Conservation (phyloP, 2,888 invertebrate species). For the Corbicula japonica region DNA sequence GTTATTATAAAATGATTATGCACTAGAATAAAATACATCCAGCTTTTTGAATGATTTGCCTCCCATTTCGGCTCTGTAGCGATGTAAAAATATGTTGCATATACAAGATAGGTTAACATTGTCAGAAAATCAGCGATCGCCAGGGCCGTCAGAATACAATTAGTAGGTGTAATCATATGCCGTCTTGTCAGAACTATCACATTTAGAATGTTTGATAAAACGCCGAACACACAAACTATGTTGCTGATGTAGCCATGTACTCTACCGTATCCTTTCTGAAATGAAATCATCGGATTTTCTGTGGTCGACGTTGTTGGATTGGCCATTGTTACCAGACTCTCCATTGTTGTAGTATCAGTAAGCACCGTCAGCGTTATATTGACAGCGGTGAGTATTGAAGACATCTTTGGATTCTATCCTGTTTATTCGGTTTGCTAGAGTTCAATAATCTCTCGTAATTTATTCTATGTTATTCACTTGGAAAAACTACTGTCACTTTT, state of each 20-base stretch:
- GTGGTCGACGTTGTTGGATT: neutral
- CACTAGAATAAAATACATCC: conserved; percentile 84
- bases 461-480: no score
- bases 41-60: conserved; percentile 78
- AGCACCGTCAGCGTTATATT: conserved; percentile 3
- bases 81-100: conserved; percentile 83
- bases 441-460: no score
- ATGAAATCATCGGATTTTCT: conserved; percentile 64
- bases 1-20: conserved; percentile 85
- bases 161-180: conserved; percentile 96
- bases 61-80: conserved; percentile 68
- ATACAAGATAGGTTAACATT: conserved; percentile 94
- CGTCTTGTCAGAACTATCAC: conserved; percentile 94
- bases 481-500: no score
- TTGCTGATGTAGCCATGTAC: conserved; percentile 95
- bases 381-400: no score
- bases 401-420: no score
- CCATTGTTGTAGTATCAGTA: neutral
- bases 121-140: conserved; percentile 97
- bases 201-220: conserved; percentile 95
- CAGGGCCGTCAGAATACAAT: conserved; percentile 93
- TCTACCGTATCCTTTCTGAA: conserved; percentile 77
- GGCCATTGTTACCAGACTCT: no score
- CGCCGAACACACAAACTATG: conserved; percentile 95
- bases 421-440: no score